Conservation (phyloP, 2,113 vertebrate species). For the Turnix velox region DNA sequence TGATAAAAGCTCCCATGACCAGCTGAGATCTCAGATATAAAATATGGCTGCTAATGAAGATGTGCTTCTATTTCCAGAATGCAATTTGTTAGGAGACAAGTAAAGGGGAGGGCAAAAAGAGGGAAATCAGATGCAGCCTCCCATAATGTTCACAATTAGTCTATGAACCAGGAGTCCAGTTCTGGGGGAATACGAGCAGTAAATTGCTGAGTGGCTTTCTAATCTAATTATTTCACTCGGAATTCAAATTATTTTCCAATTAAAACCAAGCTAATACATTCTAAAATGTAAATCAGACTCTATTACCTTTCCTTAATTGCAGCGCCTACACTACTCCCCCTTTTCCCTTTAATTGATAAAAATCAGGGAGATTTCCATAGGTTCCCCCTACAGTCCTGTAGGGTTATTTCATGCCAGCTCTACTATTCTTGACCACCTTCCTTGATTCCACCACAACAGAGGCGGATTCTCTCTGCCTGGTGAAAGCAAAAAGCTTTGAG, state of each 20-base stretch:
- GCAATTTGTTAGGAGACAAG: neutral
- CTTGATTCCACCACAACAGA: neutral
- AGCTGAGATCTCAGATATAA: neutral
- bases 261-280: slow-evolving; percentile 68
- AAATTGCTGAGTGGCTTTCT: slow-evolving; percentile 65
- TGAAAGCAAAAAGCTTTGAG: neutral
- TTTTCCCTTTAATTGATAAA: slow-evolving; percentile 51
- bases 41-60: neutral
- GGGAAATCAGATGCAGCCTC: neutral
- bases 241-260: slow-evolving; percentile 73
- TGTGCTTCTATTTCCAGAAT: neutral
- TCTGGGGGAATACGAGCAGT: slow-evolving; percentile 27
- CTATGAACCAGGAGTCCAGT: slow-evolving; percentile 5
- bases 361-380: slow-evolving; percentile 18
- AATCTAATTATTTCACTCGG: slow-evolving; percentile 71
- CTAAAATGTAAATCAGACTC: slow-evolving; percentile 70
- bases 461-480: neutral
- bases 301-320: slow-evolving; percentile 65
- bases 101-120: neutral
- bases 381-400: neutral
- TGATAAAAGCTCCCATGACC: neutral
- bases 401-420: neutral
- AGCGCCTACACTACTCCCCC: slow-evolving; percentile 24
- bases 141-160: slow-evolving; percentile 23
- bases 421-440: neutral